These are phyloP conservation scores for Enteromius radiatus DNA, from an alignment of 2,797 vertebrate genomes.

Conservation along the genomic window DNA sequence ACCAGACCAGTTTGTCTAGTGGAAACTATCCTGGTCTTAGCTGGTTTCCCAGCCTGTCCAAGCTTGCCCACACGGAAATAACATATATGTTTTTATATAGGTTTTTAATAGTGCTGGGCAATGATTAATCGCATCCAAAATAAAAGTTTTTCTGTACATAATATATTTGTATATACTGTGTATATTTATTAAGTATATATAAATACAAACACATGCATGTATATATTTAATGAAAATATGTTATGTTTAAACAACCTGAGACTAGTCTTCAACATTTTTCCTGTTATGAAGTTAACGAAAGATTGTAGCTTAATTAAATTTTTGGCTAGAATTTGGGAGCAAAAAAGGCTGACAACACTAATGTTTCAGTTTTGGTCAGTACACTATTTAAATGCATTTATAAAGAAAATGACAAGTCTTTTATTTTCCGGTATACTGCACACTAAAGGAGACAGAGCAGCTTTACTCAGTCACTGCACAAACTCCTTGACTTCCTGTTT, in stretches of 20 bases:
- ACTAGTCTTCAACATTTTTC: background rate
- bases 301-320: background rate
- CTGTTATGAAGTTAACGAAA: background rate
- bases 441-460: background rate
- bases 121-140: no score
- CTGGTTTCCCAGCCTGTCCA: background rate
- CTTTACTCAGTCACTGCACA: background rate
- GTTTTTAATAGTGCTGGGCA: no score
- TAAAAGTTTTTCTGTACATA: no score
- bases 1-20: no score
- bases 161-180: no score
- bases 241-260: background rate
- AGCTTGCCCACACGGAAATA: no score
- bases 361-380: background rate
- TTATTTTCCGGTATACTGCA: background rate
- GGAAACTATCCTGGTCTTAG: background rate
- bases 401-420: background rate
- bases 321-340: background rate
- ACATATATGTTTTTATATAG: no score
- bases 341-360: background rate
- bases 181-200: no score
- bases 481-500: conserved; percentile 53
- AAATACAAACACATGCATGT: no score
- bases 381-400: background rate
- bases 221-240: no score